Conservation (phyloP, 2,888 invertebrate genomes). For the Drosophila vallismaia region DNA sequence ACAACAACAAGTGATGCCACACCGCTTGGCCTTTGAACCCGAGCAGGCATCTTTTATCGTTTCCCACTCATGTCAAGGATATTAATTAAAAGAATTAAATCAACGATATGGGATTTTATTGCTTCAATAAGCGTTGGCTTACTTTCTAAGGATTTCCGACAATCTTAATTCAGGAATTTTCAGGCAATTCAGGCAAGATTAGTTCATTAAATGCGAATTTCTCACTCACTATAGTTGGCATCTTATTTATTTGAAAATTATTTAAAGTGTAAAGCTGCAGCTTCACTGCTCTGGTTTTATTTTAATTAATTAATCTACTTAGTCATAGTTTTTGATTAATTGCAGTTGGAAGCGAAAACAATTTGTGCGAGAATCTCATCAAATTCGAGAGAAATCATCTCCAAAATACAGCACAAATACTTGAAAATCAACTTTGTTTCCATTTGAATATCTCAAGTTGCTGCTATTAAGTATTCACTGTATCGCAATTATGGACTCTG, state of each 20-base stretch:
- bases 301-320: conserved; percentile 38
- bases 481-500: conserved; percentile 7
- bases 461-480: conserved; percentile 9
- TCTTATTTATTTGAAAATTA: neutral
- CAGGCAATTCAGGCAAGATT: too few species aligned
- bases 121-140: neutral
- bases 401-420: neutral
- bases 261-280: neutral
- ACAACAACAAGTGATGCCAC: conserved; percentile 1
- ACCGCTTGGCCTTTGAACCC: neutral
- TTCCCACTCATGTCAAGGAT: neutral
- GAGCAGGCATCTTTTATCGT: neutral
- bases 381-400: neutral
- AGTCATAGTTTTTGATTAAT: conserved; percentile 40
- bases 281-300: conserved; percentile 1
- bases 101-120: conserved; percentile 11
- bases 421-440: too few species aligned
- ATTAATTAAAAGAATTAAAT: conserved; percentile 23
- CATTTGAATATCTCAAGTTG: too few species aligned
- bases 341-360: conserved; percentile 20
- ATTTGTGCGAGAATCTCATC: conserved; percentile 20
- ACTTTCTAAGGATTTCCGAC: neutral
- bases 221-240: too few species aligned
- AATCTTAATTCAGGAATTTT: neutral
- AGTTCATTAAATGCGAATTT: too few species aligned